phyloP scores from a whole-genome alignment of 2,888 invertebrate species.

The Acleris emargana region DNA sequence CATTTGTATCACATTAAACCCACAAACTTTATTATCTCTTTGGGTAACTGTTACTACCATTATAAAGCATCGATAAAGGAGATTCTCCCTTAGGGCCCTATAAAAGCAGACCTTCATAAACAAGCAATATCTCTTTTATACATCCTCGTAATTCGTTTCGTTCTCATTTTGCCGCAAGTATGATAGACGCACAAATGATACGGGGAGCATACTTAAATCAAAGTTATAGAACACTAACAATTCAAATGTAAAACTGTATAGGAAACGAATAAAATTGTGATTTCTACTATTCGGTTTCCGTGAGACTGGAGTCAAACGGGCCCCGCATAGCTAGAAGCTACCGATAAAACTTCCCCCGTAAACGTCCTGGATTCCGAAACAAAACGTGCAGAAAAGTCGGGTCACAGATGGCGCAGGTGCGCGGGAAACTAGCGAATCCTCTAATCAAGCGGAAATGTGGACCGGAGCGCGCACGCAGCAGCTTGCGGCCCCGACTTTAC shows the following conservation, averaged over 20 bases:
- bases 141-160: conserved; percentile 64
- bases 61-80: conserved; percentile 70
- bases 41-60: conserved; percentile 65
- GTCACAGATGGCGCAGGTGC: conserved; percentile 72
- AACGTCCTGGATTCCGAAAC: conserved; percentile 68
- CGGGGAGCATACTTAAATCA: conserved; percentile 10
- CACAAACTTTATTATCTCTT: conserved; percentile 63
- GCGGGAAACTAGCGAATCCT: conserved; percentile 65
- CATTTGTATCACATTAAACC: conserved; percentile 49
- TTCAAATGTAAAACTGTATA: conserved; percentile 35
- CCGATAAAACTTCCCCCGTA: conserved; percentile 69
- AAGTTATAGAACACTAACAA: conserved; percentile 23
- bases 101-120: conserved; percentile 77
- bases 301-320: conserved; percentile 61
- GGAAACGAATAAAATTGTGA: conserved; percentile 29
- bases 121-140: conserved; percentile 75
- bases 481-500: conserved; percentile 43
- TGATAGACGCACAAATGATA: conserved; percentile 49
- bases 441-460: conserved; percentile 80
- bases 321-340: conserved; percentile 65
- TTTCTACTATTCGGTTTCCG: conserved; percentile 48
- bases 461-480: conserved; percentile 46
- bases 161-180: conserved; percentile 55
- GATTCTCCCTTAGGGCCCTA: conserved; percentile 63
- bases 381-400: conserved; percentile 71